These are phyloP conservation scores for Caenorhabditis sinica DNA, from an alignment of 2,888 invertebrate species.

Conservation along the genomic window DNA sequence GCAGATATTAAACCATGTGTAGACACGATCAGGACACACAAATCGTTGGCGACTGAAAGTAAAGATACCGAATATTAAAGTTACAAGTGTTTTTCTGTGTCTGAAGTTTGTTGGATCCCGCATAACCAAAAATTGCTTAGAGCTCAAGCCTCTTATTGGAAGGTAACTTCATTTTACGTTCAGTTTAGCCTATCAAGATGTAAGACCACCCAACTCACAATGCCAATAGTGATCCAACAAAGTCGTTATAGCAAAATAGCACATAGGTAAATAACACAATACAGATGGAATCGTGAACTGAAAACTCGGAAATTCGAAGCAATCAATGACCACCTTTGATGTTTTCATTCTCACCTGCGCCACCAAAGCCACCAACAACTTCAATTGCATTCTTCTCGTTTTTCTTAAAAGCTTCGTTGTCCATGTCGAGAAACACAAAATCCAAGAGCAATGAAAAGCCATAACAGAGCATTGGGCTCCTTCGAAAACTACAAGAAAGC, in stretches of 20 bases:
- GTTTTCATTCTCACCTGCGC: slow-evolving; percentile 26
- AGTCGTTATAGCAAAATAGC: slow-evolving; percentile 38
- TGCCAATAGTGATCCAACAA: slow-evolving; percentile 52
- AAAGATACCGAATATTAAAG: no score
- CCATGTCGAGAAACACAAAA: slow-evolving; percentile 43
- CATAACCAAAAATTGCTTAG: no score
- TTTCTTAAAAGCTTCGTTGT: slow-evolving; percentile 38
- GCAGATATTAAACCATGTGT: slow-evolving; percentile 50
- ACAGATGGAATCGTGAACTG: slow-evolving; percentile 52
- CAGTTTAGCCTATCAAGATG: no score
- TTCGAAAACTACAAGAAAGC: slow-evolving; percentile 38
- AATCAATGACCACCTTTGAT: neutral
- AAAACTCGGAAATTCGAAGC: neutral
- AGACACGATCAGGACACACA: slow-evolving; percentile 42
- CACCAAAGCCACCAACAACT: slow-evolving; percentile 47
- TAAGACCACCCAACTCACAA: slow-evolving; percentile 6
- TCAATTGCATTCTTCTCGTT: slow-evolving; percentile 55
- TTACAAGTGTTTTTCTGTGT: no score
- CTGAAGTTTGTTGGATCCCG: no score
- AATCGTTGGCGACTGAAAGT: slow-evolving; percentile 55
- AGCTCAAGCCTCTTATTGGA: no score
- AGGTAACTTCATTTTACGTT: no score
- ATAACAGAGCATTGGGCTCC: slow-evolving; percentile 41
- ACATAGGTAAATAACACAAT: slow-evolving; percentile 48
- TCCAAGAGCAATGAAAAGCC: slow-evolving; percentile 54